These are phyloP conservation scores for Mellilla xanthometata DNA, from an alignment of 2,888 invertebrate genomes.

Conservation along the genomic window DNA sequence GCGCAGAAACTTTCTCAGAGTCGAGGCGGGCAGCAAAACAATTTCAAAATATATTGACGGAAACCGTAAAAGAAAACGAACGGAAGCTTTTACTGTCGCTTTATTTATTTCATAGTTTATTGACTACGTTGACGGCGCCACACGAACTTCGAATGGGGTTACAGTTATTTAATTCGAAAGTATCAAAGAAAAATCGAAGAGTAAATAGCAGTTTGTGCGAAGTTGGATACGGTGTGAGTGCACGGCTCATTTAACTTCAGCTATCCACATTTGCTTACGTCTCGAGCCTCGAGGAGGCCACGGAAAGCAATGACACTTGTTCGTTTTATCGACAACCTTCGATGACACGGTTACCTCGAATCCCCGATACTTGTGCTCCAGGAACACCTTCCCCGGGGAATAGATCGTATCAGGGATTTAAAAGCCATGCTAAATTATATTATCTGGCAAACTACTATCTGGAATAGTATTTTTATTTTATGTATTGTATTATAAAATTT, in stretches of 20 bases:
- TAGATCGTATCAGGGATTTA: too few species aligned
- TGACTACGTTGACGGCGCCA: conserved; percentile 31
- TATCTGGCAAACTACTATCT: too few species aligned
- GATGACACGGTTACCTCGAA: conserved; percentile 18
- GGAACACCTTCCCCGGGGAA: too few species aligned
- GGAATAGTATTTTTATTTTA: too few species aligned
- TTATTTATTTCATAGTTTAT: conserved; percentile 29
- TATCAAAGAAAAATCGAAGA: conserved; percentile 47
- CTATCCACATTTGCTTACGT: conserved; percentile 67
- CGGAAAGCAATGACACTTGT: conserved; percentile 61
- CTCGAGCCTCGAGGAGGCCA: conserved; percentile 51
- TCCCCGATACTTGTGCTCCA: too few species aligned
- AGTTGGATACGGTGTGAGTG: conserved; percentile 53
- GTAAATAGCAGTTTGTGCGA: conserved; percentile 49
- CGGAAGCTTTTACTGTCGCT: conserved; percentile 15
- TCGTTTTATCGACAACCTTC: conserved; percentile 63
- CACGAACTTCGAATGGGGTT: conserved; percentile 40
- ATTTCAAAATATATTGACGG: conserved; percentile 3
- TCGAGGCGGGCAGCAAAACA: conserved; percentile 4
- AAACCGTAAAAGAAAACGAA: conserved; percentile 3
- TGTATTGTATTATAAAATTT: conserved; percentile 33
- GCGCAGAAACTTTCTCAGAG: background rate
- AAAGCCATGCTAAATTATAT: too few species aligned
- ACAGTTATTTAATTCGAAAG: conserved; percentile 49
- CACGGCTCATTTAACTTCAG: conserved; percentile 67